Evolutionary conservation across 2,797 vertebrate genomes (phyloP).

Genomic region (Pogoniulus pusillus): DNA sequence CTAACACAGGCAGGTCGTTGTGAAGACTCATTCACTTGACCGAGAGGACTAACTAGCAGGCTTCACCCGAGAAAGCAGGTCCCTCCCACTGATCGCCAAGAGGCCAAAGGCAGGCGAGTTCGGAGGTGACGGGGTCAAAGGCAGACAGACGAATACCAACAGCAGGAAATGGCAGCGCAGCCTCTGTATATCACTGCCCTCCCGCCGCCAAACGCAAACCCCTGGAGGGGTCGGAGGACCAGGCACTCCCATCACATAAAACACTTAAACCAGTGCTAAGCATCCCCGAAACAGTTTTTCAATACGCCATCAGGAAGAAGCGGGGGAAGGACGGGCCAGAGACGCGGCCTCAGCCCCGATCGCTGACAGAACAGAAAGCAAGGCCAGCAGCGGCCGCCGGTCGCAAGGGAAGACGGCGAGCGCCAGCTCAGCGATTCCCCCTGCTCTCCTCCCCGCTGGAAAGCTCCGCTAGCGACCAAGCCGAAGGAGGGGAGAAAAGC

Average conservation of each 20-base stretch:
- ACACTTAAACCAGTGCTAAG: rapidly evolving
- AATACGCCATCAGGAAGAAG: rapidly evolving
- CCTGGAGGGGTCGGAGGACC: rapidly evolving
- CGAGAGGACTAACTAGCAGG: rapidly evolving
- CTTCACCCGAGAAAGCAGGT: rapidly evolving
- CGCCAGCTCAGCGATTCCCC: rapidly evolving
- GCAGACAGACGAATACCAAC: rapidly evolving
- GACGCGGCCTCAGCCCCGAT: background rate
- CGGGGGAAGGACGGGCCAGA: rapidly evolving
- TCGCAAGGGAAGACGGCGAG: too few species aligned
- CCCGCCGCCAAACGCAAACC: rapidly evolving
- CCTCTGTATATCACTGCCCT: rapidly evolving
- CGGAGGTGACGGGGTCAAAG: rapidly evolving
- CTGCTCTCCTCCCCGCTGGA: too few species aligned
- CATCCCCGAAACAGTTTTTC: rapidly evolving
- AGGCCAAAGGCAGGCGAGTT: rapidly evolving
- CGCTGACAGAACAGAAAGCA: too few species aligned
- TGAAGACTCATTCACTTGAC: too few species aligned
- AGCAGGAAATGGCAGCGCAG: rapidly evolving
- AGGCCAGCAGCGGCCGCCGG: background rate
- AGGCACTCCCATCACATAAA: background rate
- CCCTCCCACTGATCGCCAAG: rapidly evolving
- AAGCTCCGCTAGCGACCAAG: rapidly evolving
- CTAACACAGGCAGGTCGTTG: rapidly evolving
- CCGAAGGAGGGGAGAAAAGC: rapidly evolving